Conservation (phyloP, 2,888 invertebrate species). For the Aphrophora alni region DNA sequence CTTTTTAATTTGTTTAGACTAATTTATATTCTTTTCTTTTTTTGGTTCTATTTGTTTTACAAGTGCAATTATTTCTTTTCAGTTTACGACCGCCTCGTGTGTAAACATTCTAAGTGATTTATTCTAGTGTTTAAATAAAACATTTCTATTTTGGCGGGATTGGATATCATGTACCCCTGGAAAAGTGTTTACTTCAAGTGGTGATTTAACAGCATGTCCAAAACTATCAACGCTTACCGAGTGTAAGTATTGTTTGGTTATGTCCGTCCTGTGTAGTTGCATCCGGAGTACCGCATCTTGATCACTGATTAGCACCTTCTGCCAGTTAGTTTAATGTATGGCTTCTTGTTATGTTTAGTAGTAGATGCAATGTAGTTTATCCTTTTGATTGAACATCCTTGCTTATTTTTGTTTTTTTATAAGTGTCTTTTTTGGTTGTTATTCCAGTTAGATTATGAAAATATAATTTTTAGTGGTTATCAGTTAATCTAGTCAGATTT, state of each 20-base stretch:
- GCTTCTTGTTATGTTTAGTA: neutral
- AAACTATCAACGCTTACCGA: conserved; percentile 88
- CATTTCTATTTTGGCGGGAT: neutral
- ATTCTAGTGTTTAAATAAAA: neutral
- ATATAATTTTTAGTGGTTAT: too few relatives aligned
- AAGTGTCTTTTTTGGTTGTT: too few relatives aligned
- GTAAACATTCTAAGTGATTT: neutral
- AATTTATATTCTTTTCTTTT: neutral
- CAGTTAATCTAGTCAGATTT: too few relatives aligned
- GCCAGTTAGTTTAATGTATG: neutral
- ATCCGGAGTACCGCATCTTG: neutral
- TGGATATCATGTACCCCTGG: neutral
- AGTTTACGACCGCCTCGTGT: neutral
- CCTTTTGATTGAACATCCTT: too few relatives aligned
- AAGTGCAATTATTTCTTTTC: neutral
- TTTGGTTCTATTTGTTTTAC: neutral
- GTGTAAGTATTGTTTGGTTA: conserved; percentile 72
- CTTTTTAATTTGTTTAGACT: too few relatives aligned
- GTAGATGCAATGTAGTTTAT: too few relatives aligned
- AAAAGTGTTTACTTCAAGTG: neutral
- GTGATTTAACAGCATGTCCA: conserved; percentile 67
- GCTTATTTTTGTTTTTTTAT: too few relatives aligned
- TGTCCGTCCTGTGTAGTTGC: neutral
- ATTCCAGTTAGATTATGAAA: too few relatives aligned
- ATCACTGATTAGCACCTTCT: too few relatives aligned